Base-by-base conservation (phyloP, 1,140 invertebrate genomes). In the Procambarus virginalis region DNA sequence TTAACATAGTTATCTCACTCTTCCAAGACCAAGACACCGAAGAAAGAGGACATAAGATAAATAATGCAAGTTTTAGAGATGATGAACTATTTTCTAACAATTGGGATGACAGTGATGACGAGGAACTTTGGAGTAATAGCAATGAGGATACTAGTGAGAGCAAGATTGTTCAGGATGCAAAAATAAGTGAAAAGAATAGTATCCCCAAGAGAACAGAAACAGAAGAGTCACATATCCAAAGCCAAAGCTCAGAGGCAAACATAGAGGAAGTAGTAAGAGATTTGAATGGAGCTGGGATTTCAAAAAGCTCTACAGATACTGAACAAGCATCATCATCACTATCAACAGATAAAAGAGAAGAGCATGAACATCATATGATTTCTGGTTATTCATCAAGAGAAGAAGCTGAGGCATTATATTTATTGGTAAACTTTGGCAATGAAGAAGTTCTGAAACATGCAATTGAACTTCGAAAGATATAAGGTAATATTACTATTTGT, bases 401-500 rank as follows among this genome's bases (percentile, higher is more conserved):
- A 55, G 91, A 91, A 89, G 88, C 84, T 22, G 91, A 86, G 60
- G 87, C 84, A 49, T 70, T 91, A 45, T 86, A 91, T 49, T 45
- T 91, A 60, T 68, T 91, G n/a, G 86, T 91, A n/a, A 82, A 91
- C 70, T 89, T 89, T 77, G 91, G 88, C 45, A 73, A 80, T 76
- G 79, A 85, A 73, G 87, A 91, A 51, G 87, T 82, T 5, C 46
- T 91, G 4, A 68, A 80, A 68, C 87, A 89, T 78, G 76, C 76
- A 20, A 45, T 91, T 34, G n/a, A 73, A 20, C 87, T 91, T 45
- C 87, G 77, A 12, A 22, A 9, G 49, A 85, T 55, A 79, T 89
- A 45, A 89, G 85, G 87, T 84, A 78, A 64, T 12, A 55, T 34
- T 20, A 22, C 34, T 73, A 8, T n/a, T 73, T 68, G 45, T 22